phyloP scores from a whole-genome alignment of 2,113 vertebrate species.

The Chionodraco myersi region DNA sequence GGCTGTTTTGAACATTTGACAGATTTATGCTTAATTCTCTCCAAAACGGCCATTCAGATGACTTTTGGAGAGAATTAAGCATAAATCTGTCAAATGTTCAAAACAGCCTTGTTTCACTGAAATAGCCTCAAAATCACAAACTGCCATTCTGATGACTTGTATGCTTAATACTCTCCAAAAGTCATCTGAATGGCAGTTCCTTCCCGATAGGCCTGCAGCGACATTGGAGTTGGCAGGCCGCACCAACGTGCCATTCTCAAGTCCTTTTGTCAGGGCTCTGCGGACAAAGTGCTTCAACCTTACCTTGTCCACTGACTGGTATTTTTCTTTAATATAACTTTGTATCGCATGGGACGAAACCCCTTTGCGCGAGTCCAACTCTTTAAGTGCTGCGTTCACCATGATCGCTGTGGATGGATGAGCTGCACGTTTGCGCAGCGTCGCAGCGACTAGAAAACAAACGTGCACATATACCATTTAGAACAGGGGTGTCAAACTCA shows the following conservation, averaged over 20 bases:
- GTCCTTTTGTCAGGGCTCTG: constrained; percentile 83
- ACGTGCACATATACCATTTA: not conserved
- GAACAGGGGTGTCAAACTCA: too few relatives aligned
- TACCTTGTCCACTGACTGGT: constrained; percentile 78
- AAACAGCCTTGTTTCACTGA: too few relatives aligned
- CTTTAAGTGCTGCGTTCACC: constrained; percentile 88
- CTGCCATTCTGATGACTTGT: too few relatives aligned
- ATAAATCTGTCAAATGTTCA: too few relatives aligned
- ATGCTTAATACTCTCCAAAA: too few relatives aligned
- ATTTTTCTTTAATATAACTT: constrained; percentile 84
- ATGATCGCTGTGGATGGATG: constrained; percentile 86
- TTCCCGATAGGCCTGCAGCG: constrained; percentile 81
- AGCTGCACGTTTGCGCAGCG: constrained; percentile 46
- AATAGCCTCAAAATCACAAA: too few relatives aligned
- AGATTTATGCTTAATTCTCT: too few relatives aligned
- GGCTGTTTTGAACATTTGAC: too few relatives aligned
- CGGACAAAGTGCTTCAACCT: constrained; percentile 85
- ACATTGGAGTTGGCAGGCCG: constrained; percentile 83
- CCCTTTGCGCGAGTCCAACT: constrained; percentile 80
- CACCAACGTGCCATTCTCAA: constrained; percentile 84
- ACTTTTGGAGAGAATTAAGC: too few relatives aligned
- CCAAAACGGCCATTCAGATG: too few relatives aligned
- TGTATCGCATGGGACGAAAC: constrained; percentile 86
- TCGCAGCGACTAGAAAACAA: constrained; percentile 9
- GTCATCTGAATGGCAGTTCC: too few relatives aligned